These are phyloP conservation scores for Donacobius atricapilla DNA, from an alignment of 2,113 vertebrate species.

Conservation along the genomic window DNA sequence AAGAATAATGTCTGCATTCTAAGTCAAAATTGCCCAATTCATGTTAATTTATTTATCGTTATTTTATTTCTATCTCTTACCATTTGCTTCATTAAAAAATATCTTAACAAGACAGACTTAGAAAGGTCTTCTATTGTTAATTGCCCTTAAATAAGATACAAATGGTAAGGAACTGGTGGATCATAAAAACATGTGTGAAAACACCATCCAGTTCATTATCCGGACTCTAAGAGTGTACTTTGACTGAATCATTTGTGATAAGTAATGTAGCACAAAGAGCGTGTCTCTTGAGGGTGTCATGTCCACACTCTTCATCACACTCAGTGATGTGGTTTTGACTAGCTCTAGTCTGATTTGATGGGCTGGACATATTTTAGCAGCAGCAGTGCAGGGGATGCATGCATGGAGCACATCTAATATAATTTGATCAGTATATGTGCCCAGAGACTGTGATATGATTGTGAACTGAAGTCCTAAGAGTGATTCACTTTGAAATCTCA, in stretches of 20 bases:
- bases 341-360: background rate
- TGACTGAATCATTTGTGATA: background rate
- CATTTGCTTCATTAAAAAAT: background rate
- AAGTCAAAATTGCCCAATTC: background rate
- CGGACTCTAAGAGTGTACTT: background rate
- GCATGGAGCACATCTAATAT: background rate
- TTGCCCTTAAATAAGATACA: background rate
- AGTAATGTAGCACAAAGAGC: background rate
- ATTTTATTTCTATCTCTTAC: background rate
- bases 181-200: background rate
- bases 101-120: background rate
- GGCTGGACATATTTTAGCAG: background rate
- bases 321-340: background rate
- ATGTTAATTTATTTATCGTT: background rate
- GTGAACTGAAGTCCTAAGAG: background rate
- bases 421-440: background rate
- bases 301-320: background rate
- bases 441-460: background rate
- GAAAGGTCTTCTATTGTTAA: background rate
- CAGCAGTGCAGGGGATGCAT: background rate
- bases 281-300: background rate
- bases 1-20: background rate
- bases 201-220: background rate
- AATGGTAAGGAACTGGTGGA: background rate
- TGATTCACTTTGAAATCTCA: background rate